phyloP scores from a whole-genome alignment of 1,140 invertebrate species.

The Apis florea region DNA sequence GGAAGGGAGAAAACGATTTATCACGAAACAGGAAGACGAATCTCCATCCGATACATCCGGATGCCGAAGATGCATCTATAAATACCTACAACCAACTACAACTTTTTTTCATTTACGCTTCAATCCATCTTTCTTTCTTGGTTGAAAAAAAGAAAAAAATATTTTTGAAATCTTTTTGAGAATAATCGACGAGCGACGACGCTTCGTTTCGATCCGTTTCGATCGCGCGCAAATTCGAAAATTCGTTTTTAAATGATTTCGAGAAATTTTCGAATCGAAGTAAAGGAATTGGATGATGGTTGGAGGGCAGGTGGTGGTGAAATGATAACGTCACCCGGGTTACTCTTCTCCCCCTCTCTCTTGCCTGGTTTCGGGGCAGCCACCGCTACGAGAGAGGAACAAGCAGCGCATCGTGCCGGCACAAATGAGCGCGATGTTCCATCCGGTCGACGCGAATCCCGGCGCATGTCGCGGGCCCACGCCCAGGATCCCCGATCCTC shows the following conservation, averaged over 20 bases:
- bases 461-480: conserved; percentile 73
- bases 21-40: conserved; percentile 40
- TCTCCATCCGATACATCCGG: conserved; percentile 29
- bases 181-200: too few species aligned
- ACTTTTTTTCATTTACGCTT: too few species aligned
- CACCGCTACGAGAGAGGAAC: conserved; percentile 50
- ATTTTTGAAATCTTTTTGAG: too few species aligned
- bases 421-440: conserved; percentile 70
- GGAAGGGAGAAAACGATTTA: conserved; percentile 41
- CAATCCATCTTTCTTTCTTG: not conserved
- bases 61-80: conserved; percentile 7
- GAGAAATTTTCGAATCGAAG: not conserved
- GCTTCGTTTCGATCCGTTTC: too few species aligned
- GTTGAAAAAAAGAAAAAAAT: not conserved
- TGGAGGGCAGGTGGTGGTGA: conserved; percentile 25
- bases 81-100: not conserved
- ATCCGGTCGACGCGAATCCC: conserved; percentile 62
- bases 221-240: not conserved
- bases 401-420: conserved; percentile 57
- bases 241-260: not conserved
- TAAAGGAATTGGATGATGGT: not conserved
- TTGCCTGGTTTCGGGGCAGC: conserved; percentile 39
- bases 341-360: conserved; percentile 37
- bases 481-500: conserved; percentile 71
- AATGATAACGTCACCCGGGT: conserved; percentile 65